phyloP scores from a whole-genome alignment of 2,888 invertebrate species.

The Ormyrus labotus region DNA sequence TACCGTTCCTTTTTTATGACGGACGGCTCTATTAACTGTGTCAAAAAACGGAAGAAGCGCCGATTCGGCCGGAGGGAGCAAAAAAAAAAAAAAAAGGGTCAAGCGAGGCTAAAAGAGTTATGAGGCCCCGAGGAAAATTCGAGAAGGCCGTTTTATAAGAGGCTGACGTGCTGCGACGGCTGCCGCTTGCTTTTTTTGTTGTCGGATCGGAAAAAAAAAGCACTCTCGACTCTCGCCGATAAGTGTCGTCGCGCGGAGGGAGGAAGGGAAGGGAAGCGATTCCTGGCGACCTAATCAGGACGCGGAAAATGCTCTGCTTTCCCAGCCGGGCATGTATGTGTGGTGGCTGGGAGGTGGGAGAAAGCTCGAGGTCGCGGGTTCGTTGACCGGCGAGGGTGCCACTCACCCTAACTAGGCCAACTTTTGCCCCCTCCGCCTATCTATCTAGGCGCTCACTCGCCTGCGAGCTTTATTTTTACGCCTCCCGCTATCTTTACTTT shows the following conservation, averaged over 20 bases:
- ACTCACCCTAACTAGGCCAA: constrained; percentile 73
- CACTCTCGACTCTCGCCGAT: neutral
- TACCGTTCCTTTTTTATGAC: constrained; percentile 45
- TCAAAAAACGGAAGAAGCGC: constrained; percentile 8
- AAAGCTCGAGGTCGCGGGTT: constrained; percentile 73
- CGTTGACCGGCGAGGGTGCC: constrained; percentile 73
- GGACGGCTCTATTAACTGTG: constrained; percentile 33
- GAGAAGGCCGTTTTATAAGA: constrained; percentile 7
- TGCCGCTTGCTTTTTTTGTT: neutral
- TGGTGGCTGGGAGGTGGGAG: constrained; percentile 48
- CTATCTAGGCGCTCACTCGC: neutral
- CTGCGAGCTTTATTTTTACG: no score
- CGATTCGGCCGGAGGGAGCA: constrained; percentile 26
- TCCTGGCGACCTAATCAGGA: constrained; percentile 64
- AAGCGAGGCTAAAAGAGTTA: constrained; percentile 27
- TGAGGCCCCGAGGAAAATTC: neutral
- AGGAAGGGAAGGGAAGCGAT: neutral
- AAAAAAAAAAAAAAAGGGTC: constrained; percentile 52
- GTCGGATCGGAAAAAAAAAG: neutral
- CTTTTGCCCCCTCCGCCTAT: constrained; percentile 59
- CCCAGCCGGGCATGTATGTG: neutral
- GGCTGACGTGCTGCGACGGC: neutral
- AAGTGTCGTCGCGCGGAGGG: neutral
- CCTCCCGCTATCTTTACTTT: neutral
- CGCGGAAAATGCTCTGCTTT: constrained; percentile 63